phyloP scores from a whole-genome alignment of 2,113 vertebrate genomes.

The Nesoenas mayeri region DNA sequence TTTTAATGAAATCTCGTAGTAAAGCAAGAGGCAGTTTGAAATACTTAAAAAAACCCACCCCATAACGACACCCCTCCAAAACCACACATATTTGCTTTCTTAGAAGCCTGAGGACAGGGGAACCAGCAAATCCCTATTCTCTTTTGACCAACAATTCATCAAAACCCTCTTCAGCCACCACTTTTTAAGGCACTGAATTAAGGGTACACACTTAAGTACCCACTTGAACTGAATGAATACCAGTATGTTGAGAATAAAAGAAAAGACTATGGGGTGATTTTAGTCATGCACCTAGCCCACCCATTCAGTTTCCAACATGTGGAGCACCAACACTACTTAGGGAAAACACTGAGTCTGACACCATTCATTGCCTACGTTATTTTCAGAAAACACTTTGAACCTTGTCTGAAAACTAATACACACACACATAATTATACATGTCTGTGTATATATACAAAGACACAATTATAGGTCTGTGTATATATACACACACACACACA shows the following conservation, averaged over 20 bases:
- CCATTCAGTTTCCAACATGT: not conserved
- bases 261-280: not conserved
- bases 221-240: not conserved
- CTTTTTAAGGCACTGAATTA: not conserved
- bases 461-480: too few species aligned
- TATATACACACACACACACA: rapidly evolving
- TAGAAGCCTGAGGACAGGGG: not conserved
- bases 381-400: not conserved
- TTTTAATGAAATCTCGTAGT: not conserved
- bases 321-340: not conserved
- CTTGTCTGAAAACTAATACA: not conserved
- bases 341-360: not conserved
- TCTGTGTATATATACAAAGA: not conserved
- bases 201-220: not conserved
- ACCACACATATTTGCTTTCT: not conserved
- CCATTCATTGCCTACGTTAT: not conserved
- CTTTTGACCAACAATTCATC: not conserved
- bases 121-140: not conserved
- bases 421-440: not conserved
- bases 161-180: not conserved
- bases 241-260: not conserved
- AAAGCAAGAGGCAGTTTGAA: not conserved
- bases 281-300: rapidly evolving
- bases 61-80: not conserved
- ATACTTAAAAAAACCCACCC: not conserved